These are phyloP conservation scores for Perca schrenkii DNA, from an alignment of 2,113 vertebrate genomes.

Conservation along the genomic window DNA sequence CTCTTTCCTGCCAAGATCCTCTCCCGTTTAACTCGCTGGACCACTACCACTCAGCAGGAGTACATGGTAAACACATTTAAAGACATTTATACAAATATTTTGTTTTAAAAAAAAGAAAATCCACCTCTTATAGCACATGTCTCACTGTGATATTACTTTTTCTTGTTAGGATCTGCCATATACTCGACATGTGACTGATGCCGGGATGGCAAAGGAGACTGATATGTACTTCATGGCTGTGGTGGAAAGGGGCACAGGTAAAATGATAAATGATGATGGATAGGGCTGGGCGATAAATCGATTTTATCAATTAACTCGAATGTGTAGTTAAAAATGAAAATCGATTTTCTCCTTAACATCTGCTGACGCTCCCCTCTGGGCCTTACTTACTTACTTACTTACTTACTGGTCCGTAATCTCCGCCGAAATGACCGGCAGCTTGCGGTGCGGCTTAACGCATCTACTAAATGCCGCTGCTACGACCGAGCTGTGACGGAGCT, in stretches of 20 bases:
- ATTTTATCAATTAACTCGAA: too few species aligned
- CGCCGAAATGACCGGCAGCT: too few species aligned
- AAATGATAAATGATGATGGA: neutral
- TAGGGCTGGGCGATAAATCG: too few species aligned
- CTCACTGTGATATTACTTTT: slow-evolving; percentile 14
- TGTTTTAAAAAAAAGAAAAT: neutral
- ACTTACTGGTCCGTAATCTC: too few species aligned
- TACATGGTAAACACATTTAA: slow-evolving; percentile 83
- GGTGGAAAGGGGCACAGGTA: slow-evolving; percentile 96
- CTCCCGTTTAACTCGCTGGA: slow-evolving; percentile 92
- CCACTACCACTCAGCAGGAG: slow-evolving; percentile 88
- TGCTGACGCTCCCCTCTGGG: too few species aligned
- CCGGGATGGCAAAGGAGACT: slow-evolving; percentile 90
- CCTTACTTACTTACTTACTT: too few species aligned
- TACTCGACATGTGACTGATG: slow-evolving; percentile 89
- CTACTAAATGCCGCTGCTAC: too few species aligned
- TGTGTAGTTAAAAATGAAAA: too few species aligned
- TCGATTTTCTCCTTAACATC: too few species aligned
- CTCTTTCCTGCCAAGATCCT: slow-evolving; percentile 96
- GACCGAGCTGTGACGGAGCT: too few species aligned
- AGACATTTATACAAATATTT: neutral
- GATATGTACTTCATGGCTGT: slow-evolving; percentile 93
- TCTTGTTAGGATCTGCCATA: slow-evolving; percentile 87
- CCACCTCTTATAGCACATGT: neutral
- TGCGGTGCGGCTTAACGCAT: too few species aligned